Base-by-base conservation (phyloP, 53 echinoderm and acorn worm genomes). In the Echinarachnius parma region DNA sequence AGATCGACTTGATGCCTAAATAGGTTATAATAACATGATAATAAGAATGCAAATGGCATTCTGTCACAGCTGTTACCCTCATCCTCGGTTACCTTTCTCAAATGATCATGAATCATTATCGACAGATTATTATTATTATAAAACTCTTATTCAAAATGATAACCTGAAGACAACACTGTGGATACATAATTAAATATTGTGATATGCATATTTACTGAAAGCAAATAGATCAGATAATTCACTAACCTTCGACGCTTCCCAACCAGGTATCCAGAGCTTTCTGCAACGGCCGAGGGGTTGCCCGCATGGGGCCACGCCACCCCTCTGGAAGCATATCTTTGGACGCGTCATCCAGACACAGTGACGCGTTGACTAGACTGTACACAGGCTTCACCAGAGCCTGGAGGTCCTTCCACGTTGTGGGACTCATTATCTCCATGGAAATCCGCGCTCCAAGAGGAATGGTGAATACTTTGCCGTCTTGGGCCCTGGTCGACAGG, bases 161-260 rank as follows among this genome's bases (percentile, higher is more conserved):
- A n/a, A n/a, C n/a, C n/a, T n/a, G n/a, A n/a, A n/a, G n/a, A n/a
- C n/a, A n/a, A n/a, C n/a, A n/a, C n/a, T n/a, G n/a, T n/a, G n/a
- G n/a, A n/a, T n/a, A n/a, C n/a, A n/a, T n/a, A n/a, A n/a, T n/a
- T n/a, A n/a, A n/a, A n/a, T n/a, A n/a, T n/a, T n/a, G n/a, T n/a
- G n/a, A n/a, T n/a, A n/a, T n/a, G n/a, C n/a, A n/a, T n/a, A n/a
- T n/a, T n/a, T n/a, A n/a, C n/a, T n/a, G n/a, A n/a, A n/a, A n/a
- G n/a, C n/a, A n/a, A n/a, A n/a, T n/a, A n/a, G n/a, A n/a, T n/a
- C 19, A 14, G 1, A 0, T 27, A 55, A 1, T 13, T 2, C 14
- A 21, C 62, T 28, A 79, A 83, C 93, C 93, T 89, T 93, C 89
- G 13, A 56, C 67, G 34, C 85, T 86, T 30, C 63, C 32, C 33